phyloP scores from a whole-genome alignment of 2,113 vertebrate species.

The Oryzias curvinotus region DNA sequence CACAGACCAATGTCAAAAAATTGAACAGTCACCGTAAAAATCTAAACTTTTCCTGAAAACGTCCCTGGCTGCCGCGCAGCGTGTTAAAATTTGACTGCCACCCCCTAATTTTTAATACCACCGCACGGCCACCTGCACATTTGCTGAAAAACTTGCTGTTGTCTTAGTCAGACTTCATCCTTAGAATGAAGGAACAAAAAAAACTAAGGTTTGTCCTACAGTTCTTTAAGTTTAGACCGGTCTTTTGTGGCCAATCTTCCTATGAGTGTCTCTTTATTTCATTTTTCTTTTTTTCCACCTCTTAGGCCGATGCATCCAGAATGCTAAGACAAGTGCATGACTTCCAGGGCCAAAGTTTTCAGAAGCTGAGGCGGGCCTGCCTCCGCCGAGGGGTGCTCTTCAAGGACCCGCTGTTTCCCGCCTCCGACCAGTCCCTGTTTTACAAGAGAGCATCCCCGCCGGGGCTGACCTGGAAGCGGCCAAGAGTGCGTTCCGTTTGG shows the following conservation, averaged over 20 bases:
- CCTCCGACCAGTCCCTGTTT: conserved; percentile 75
- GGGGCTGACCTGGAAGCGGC: conserved; percentile 80
- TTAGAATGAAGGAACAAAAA: too few species aligned
- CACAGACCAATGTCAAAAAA: too few species aligned
- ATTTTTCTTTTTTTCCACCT: neutral
- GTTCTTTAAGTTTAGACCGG: neutral
- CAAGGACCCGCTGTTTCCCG: conserved; percentile 78
- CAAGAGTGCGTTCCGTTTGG: conserved; percentile 64
- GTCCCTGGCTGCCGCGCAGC: too few species aligned
- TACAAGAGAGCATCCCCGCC: conserved; percentile 74
- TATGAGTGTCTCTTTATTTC: neutral
- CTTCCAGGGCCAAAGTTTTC: conserved; percentile 78
- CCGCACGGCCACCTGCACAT: too few species aligned
- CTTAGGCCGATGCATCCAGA: neutral
- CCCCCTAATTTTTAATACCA: too few species aligned
- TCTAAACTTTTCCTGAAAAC: too few species aligned
- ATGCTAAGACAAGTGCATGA: conserved; percentile 66
- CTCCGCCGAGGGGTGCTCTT: conserved; percentile 69
- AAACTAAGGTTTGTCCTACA: too few species aligned
- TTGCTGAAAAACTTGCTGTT: too few species aligned
- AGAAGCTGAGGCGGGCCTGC: conserved; percentile 69
- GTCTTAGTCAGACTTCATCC: too few species aligned
- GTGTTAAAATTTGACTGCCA: too few species aligned
- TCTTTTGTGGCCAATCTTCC: neutral
- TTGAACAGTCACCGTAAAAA: too few species aligned